These are phyloP conservation scores for Perdix hodgsoniae DNA, from an alignment of 2,797 vertebrate species.

Conservation along the genomic window DNA sequence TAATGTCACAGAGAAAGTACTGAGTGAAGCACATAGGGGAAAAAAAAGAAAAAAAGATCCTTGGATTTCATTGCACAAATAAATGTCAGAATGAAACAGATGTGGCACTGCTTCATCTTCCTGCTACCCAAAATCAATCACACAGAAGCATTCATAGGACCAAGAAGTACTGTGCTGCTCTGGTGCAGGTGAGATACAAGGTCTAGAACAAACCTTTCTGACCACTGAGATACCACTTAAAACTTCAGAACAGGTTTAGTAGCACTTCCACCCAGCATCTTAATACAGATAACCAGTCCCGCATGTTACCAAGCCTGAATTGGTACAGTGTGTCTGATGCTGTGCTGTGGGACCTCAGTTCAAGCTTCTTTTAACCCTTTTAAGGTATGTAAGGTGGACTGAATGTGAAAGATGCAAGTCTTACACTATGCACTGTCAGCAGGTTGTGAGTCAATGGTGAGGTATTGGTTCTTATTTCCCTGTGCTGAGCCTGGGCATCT, in stretches of 20 bases:
- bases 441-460: background rate
- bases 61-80: slow-evolving; percentile 56
- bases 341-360: accelerated
- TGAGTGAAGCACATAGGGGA: background rate
- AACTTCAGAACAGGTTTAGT: background rate
- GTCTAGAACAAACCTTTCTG: background rate
- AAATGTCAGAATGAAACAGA: slow-evolving; percentile 41
- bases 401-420: background rate
- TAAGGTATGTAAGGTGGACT: background rate
- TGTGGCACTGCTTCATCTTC: slow-evolving; percentile 28
- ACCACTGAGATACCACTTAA: background rate
- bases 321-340: background rate
- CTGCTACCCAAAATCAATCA: slow-evolving; percentile 35
- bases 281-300: background rate
- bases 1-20: slow-evolving; percentile 28
- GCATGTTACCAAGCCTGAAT: background rate
- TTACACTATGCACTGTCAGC: background rate
- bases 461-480: accelerated
- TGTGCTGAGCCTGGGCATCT: accelerated
- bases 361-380: background rate
- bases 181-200: accelerated
- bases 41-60: background rate
- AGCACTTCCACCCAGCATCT: background rate
- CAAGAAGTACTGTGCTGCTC: slow-evolving; percentile 1
- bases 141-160: slow-evolving; percentile 1